A percentile compares a stretch with the other conserved stretches of the same genome.
Evolutionary conservation across 1,140 invertebrate genomes (phyloP).

Genomic region (Agrilus planipennis): DNA sequence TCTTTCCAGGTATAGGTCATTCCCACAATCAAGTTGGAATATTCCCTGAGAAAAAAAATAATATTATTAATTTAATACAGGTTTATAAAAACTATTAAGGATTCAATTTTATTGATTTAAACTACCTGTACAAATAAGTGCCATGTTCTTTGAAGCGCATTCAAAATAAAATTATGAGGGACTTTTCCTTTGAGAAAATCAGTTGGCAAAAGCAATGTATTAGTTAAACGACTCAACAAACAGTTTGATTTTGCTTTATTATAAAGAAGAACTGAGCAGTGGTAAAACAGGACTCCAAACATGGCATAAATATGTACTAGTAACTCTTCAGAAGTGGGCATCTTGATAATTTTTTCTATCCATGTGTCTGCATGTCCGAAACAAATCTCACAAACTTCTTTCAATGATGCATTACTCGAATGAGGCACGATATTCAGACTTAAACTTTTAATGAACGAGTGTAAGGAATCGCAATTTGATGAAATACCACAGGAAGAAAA

Average conservation of each 20-base stretch:
- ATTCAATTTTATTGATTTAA: no score
- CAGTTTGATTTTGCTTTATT: constrained; percentile 20
- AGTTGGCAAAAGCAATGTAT: constrained; percentile 21
- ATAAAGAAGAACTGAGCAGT: constrained; percentile 24
- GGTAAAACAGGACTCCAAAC: constrained; percentile 18
- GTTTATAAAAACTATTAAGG: no score
- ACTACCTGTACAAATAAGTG: no score
- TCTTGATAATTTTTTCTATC: constrained; percentile 14
- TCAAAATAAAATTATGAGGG: constrained; percentile 16
- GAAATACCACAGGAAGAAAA: constrained; percentile 17
- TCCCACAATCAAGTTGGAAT: constrained; percentile 15
- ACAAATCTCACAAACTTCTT: constrained; percentile 19
- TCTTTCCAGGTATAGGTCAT: constrained; percentile 27
- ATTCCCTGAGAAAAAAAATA: constrained; percentile 23
- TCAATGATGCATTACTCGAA: constrained; percentile 10
- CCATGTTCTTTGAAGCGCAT: constrained; percentile 25
- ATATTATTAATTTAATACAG: no score
- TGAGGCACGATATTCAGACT: constrained; percentile 6
- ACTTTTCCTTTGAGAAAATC: constrained; percentile 24
- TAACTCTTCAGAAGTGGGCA: constrained; percentile 18
- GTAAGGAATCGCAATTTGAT: constrained; percentile 15
- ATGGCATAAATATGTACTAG: constrained; percentile 22
- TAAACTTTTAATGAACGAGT: constrained; percentile 18
- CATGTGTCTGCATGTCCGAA: constrained; percentile 22
- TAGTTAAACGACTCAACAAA: constrained; percentile 20